Percentiles rank a stretch among this genome's conserved stretches.
Evolutionary conservation across 2,888 invertebrate genomes (phyloP).

Genomic region (Uropetala carovei): DNA sequence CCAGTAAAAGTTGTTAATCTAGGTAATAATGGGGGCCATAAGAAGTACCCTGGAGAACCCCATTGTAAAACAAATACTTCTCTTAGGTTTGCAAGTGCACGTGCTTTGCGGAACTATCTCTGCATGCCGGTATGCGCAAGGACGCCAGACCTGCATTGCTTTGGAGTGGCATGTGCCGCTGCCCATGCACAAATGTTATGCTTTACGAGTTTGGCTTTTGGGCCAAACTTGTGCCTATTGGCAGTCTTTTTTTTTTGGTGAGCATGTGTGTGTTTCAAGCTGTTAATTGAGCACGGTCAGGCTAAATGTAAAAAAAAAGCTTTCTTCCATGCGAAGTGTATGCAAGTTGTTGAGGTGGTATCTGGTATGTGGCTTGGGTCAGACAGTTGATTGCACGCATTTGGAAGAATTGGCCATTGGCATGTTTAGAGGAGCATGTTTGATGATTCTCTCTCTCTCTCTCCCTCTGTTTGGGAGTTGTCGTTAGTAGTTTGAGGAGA

Average conservation of each 20-base stretch:
- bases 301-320: slow-evolving; percentile 56
- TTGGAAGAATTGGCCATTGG: not conserved
- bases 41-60: not conserved
- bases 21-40: not conserved
- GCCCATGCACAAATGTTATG: slow-evolving; percentile 57
- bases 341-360: slow-evolving; percentile 28
- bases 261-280: slow-evolving; percentile 50
- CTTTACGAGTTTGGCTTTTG: slow-evolving; percentile 43
- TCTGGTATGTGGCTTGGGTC: slow-evolving; percentile 10
- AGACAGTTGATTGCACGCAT: not conserved
- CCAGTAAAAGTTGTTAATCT: slow-evolving; percentile 8
- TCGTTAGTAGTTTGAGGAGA: slow-evolving; percentile 7
- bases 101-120: slow-evolving; percentile 50
- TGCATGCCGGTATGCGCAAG: not conserved
- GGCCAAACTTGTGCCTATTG: not conserved
- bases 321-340: slow-evolving; percentile 53
- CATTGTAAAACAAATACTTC: not conserved
- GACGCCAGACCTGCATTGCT: slow-evolving; percentile 41
- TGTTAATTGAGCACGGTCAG: slow-evolving; percentile 52
- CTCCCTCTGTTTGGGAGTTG: not conserved
- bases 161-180: slow-evolving; percentile 25
- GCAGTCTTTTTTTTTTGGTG: slow-evolving; percentile 39
- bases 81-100: slow-evolving; percentile 42
- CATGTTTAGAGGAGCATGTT: slow-evolving; percentile 26
- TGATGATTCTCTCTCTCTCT: not conserved